Evolutionary conservation across 2,113 vertebrate genomes (phyloP).

Genomic region (Oryzias javanicus): DNA sequence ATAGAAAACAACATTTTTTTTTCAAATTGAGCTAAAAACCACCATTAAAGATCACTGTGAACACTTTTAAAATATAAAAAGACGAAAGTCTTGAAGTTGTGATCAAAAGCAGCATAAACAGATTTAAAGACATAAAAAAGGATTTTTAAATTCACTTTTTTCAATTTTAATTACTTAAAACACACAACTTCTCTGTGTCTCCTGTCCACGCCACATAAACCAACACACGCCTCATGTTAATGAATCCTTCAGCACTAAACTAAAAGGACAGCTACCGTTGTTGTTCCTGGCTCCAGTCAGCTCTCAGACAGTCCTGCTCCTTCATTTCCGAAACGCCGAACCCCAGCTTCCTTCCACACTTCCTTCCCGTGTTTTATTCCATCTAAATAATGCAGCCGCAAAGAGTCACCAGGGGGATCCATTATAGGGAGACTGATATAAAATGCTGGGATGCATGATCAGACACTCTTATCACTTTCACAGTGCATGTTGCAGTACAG

Average conservation of each 20-base stretch:
- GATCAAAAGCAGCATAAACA: too few relatives aligned
- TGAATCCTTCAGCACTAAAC: constrained; percentile 21
- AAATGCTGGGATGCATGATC: constrained; percentile 67
- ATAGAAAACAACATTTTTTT: too few relatives aligned
- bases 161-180: too few relatives aligned
- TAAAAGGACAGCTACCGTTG: constrained; percentile 30
- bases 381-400: constrained; percentile 75
- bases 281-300: constrained; percentile 44
- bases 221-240: constrained; percentile 26
- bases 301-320: constrained; percentile 45
- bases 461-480: constrained; percentile 69
- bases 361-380: constrained; percentile 71
- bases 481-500: constrained; percentile 62
- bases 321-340: constrained; percentile 51
- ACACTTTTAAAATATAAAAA: too few relatives aligned
- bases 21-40: too few relatives aligned
- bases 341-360: constrained; percentile 57
- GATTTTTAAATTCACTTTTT: too few relatives aligned
- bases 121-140: too few relatives aligned
- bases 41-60: too few relatives aligned
- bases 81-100: too few relatives aligned
- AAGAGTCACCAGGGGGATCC: constrained; percentile 67
- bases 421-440: constrained; percentile 69
- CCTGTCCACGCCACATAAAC: constrained; percentile 5
- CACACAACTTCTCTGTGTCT: not conserved